Evolutionary conservation across 2,113 vertebrate species (phyloP).

Genomic region (Candoia aspera): DNA sequence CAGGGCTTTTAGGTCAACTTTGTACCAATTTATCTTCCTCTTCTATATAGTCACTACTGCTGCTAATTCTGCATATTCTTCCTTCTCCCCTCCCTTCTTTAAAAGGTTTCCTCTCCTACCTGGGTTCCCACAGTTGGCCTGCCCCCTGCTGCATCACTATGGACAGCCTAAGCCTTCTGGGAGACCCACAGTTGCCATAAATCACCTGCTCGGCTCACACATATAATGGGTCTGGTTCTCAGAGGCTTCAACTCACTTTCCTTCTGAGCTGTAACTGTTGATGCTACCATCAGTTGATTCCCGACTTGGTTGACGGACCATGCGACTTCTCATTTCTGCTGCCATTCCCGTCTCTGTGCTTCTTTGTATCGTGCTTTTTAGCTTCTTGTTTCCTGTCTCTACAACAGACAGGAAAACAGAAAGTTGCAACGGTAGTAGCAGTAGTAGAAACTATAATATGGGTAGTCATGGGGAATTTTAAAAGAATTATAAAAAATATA

Average conservation of each 20-base stretch:
- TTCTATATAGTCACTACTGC: background rate
- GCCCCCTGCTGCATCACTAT: background rate
- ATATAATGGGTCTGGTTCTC: background rate
- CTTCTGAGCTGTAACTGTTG: constrained; percentile 96
- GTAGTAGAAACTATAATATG: background rate
- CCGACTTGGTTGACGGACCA: constrained; percentile 93
- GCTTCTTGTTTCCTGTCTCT: constrained; percentile 93
- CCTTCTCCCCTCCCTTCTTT: background rate
- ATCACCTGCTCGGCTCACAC: background rate
- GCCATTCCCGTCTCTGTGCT: constrained; percentile 98
- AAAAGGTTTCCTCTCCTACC: background rate
- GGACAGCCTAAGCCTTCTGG: background rate
- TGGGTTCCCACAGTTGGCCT: background rate
- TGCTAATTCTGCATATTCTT: background rate
- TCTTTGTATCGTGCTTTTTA: constrained; percentile 93
- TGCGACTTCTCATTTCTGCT: constrained; percentile 90
- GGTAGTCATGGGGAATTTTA: background rate
- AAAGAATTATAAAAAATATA: background rate
- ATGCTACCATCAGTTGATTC: constrained; percentile 98
- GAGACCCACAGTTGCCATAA: background rate
- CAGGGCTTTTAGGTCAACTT: background rate
- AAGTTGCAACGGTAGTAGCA: background rate
- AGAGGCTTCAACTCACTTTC: constrained; percentile 84
- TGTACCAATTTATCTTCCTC: background rate
- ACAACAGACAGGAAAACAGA: constrained; percentile 29